These are phyloP conservation scores for Formica selysi DNA, from an alignment of 1,140 invertebrate genomes.

Conservation along the genomic window DNA sequence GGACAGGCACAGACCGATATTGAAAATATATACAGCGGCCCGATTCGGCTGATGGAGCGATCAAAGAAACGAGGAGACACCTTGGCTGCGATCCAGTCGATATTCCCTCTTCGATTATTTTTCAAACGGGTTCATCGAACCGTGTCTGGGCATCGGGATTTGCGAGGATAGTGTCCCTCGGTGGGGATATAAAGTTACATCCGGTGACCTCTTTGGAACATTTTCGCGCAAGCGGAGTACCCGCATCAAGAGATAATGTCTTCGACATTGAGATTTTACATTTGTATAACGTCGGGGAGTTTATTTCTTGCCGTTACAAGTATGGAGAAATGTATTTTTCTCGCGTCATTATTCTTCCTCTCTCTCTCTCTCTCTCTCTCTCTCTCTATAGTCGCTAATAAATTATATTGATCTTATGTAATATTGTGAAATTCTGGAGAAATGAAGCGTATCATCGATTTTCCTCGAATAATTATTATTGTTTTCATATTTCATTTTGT, in stretches of 20 bases:
- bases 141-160: background rate
- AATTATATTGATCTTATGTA: background rate
- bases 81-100: constrained; percentile 51
- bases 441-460: background rate
- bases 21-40: constrained; percentile 39
- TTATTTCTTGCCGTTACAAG: background rate
- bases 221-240: constrained; percentile 8
- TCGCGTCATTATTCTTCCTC: too few relatives aligned
- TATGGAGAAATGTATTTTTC: background rate
- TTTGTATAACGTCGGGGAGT: background rate
- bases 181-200: constrained; percentile 5
- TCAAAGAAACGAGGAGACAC: constrained; percentile 54
- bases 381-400: too few relatives aligned
- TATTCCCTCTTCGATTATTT: constrained; percentile 21
- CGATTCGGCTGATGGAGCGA: constrained; percentile 48
- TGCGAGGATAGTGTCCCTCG: background rate
- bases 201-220: constrained; percentile 4
- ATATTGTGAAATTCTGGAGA: background rate
- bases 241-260: background rate
- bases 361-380: too few relatives aligned
- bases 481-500: background rate
- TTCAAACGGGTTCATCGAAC: constrained; percentile 50
- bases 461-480: background rate
- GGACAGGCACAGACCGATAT: constrained; percentile 1
- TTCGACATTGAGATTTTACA: background rate